A percentile compares a stretch with the other conserved stretches of the same genome.
Conservation (phyloP, 2,797 vertebrate species). For the Scleropages formosus region DNA sequence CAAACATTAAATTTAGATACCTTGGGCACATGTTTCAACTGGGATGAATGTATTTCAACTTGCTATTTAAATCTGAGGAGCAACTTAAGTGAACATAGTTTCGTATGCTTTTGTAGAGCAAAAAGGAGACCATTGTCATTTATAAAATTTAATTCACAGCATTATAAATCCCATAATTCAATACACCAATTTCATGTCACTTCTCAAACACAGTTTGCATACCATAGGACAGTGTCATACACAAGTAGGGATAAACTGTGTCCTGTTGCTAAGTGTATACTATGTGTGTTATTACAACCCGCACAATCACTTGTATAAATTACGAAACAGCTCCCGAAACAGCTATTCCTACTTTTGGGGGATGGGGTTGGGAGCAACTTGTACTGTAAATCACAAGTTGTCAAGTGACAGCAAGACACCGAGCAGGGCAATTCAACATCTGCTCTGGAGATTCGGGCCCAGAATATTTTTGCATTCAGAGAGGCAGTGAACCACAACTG, state of each 20-base stretch:
- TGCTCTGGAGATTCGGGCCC: too few species aligned
- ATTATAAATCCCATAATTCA: constrained; percentile 64
- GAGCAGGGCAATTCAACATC: too few species aligned
- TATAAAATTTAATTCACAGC: constrained; percentile 65
- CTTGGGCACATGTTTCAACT: too few species aligned
- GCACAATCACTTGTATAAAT: neutral
- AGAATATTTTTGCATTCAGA: constrained; percentile 36
- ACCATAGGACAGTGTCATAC: constrained; percentile 22
- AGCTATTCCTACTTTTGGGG: neutral
- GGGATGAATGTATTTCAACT: too few species aligned
- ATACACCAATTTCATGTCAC: constrained; percentile 54
- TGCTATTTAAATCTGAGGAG: too few species aligned
- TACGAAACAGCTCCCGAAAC: neutral
- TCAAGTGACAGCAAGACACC: constrained; percentile 40
- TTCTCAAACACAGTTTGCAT: constrained; percentile 42
- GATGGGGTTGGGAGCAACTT: constrained; percentile 28
- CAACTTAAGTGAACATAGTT: too few species aligned
- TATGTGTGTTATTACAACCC: neutral
- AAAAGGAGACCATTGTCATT: neutral
- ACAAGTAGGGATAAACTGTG: constrained; percentile 1
- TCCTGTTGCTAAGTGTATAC: constrained; percentile 16
- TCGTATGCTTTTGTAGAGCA: neutral
- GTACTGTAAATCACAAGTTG: constrained; percentile 49
- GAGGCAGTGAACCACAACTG: constrained; percentile 50
- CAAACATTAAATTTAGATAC: too few species aligned